A percentile compares a stretch with the other conserved stretches of the same genome.
phyloP scores from a whole-genome alignment of 2,888 invertebrate species.

The Octonoba sinensis region DNA sequence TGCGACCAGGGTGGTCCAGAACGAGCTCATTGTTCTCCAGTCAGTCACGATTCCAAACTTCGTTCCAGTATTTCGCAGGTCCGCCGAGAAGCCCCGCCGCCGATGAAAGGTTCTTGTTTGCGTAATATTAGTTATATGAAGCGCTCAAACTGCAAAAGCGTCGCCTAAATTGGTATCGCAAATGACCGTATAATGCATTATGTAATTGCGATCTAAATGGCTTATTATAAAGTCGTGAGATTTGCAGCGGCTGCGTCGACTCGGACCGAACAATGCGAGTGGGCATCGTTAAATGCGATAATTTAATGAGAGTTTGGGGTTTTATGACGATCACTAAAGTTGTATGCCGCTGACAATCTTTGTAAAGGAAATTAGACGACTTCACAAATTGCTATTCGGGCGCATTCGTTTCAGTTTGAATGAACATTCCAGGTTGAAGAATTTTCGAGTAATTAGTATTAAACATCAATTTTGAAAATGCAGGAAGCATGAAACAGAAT shows the following conservation, averaged over 20 bases:
- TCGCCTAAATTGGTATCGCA: slow-evolving; percentile 21
- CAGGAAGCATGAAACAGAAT: too few relatives aligned
- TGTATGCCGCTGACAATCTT: background rate
- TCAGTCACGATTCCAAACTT: slow-evolving; percentile 19
- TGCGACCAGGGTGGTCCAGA: slow-evolving; percentile 36
- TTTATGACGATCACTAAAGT: background rate
- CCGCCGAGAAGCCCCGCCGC: too few relatives aligned
- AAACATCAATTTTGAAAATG: too few relatives aligned
- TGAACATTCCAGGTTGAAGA: too few relatives aligned
- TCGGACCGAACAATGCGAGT: background rate
- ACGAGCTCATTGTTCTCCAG: slow-evolving; percentile 28
- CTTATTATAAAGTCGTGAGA: slow-evolving; percentile 6
- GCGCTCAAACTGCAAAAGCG: too few relatives aligned
- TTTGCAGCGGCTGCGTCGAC: background rate
- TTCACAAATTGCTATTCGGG: too few relatives aligned
- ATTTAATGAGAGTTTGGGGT: background rate
- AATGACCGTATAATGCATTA: slow-evolving; percentile 34
- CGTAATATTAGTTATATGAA: too few relatives aligned
- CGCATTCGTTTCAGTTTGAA: too few relatives aligned
- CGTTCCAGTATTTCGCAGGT: too few relatives aligned
- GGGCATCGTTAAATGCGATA: background rate
- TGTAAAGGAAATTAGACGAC: too few relatives aligned
- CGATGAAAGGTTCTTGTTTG: too few relatives aligned
- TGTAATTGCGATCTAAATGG: slow-evolving; percentile 43
- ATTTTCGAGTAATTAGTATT: too few relatives aligned